These are phyloP conservation scores for Forbesichthys papilliferus DNA, from an alignment of 2,113 vertebrate genomes.

Conservation along the genomic window DNA sequence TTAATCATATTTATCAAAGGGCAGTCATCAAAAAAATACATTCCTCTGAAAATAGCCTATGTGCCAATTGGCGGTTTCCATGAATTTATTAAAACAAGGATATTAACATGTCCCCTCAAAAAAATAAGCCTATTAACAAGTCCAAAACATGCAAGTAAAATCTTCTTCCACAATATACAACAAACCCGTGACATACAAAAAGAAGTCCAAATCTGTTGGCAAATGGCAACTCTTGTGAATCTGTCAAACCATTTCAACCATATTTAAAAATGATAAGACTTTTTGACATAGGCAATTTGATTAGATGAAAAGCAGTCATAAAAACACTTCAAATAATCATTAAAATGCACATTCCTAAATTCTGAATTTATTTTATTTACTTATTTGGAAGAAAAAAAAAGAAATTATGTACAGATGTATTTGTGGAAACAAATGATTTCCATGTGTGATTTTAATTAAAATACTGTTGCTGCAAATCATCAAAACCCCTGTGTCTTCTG, in stretches of 20 bases:
- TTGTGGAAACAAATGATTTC: conserved; percentile 62
- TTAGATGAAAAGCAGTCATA: conserved; percentile 44
- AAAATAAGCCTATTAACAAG: conserved; percentile 28
- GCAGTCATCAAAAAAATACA: conserved; percentile 68
- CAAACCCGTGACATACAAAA: conserved; percentile 24
- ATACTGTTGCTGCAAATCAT: neutral
- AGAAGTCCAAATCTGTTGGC: conserved; percentile 25
- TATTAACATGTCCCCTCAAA: conserved; percentile 37
- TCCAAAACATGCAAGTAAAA: conserved; percentile 40
- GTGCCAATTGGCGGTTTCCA: conserved; percentile 42
- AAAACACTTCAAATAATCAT: conserved; percentile 43
- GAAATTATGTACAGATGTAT: conserved; percentile 88
- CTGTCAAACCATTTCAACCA: conserved; percentile 20
- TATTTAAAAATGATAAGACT: conserved; percentile 45
- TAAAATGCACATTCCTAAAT: conserved; percentile 47
- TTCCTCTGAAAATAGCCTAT: conserved; percentile 68
- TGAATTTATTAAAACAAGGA: conserved; percentile 41
- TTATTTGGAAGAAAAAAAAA: conserved; percentile 86
- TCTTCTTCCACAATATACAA: conserved; percentile 37
- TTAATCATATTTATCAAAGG: conserved; percentile 68
- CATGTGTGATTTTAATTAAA: conserved; percentile 27
- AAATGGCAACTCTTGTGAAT: conserved; percentile 15
- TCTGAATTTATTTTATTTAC: conserved; percentile 70
- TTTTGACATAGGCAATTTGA: conserved; percentile 42
- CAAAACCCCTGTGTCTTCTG: conserved; percentile 39